Percentiles rank a stretch among this genome's conserved stretches.
phyloP scores from a whole-genome alignment of 2,797 vertebrate species.

The Antrozous pallidus region DNA sequence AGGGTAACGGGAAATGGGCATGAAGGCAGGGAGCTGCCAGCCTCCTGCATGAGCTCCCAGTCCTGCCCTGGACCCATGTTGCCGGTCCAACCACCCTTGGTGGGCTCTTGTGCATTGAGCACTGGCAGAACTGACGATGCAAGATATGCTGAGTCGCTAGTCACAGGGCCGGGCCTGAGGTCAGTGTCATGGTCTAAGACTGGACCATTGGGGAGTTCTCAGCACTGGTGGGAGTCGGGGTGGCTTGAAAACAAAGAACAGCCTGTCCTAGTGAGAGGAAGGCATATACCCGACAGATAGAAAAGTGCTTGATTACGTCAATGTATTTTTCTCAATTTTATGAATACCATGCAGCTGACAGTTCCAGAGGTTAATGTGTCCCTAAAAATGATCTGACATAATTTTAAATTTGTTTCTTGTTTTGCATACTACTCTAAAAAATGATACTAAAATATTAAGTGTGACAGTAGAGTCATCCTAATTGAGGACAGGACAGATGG shows the following conservation, averaged over 20 bases:
- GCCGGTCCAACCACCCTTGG: background rate
- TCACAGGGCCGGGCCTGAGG: background rate
- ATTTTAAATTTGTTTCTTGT: background rate
- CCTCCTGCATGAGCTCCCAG: fast-evolving
- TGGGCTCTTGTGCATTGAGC: fast-evolving
- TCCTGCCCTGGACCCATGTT: background rate
- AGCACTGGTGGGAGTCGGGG: background rate
- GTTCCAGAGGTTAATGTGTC: background rate
- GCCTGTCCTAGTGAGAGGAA: background rate
- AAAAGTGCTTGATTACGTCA: background rate
- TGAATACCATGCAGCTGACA: background rate
- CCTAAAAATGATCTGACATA: background rate
- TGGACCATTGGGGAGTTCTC: background rate
- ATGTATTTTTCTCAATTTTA: background rate
- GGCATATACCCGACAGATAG: background rate
- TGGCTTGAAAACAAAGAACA: background rate
- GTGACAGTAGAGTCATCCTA: background rate
- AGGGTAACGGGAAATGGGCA: background rate
- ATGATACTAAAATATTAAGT: background rate
- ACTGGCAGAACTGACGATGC: background rate
- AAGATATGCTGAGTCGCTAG: background rate
- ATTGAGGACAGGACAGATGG: background rate
- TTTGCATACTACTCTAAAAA: background rate
- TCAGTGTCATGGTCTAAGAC: background rate
- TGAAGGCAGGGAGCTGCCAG: background rate